phyloP scores from a whole-genome alignment of 92 coral and sea anemone genomes.

The Scolanthus callimorphus region DNA sequence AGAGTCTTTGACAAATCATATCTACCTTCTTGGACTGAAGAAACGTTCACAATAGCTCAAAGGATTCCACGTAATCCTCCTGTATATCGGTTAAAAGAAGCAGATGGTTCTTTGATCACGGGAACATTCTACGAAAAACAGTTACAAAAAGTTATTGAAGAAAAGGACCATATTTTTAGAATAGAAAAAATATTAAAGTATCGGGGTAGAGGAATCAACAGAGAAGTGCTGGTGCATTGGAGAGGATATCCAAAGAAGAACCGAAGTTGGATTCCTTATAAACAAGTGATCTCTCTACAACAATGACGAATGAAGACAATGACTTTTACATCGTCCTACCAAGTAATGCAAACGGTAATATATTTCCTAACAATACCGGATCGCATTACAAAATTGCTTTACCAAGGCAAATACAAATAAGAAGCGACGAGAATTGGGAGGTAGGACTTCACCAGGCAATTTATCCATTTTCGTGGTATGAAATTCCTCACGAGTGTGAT shows the following conservation, averaged over 20 bases:
- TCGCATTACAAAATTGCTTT: conserved; percentile 24
- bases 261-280: conserved; percentile 29
- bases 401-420: conserved; percentile 25
- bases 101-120: conserved; percentile 4
- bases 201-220: conserved; percentile 9
- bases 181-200: conserved; percentile 22
- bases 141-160: conserved; percentile 9
- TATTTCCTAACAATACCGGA: conserved; percentile 37
- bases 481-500: conserved; percentile 21
- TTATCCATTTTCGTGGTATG: conserved; percentile 38
- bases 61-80: conserved; percentile 25
- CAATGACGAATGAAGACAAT: no score
- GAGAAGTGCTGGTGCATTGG: conserved; percentile 41
- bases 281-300: conserved; percentile 18
- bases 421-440: conserved; percentile 45
- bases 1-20: conserved; percentile 32
- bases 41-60: conserved; percentile 33
- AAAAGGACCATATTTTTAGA: conserved; percentile 13
- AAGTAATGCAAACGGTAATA: conserved; percentile 28
- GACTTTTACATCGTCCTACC: conserved; percentile 43
- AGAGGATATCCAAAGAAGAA: conserved; percentile 23
- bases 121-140: conserved; percentile 34
- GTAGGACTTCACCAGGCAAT: conserved; percentile 23
- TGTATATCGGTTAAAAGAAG: conserved; percentile 27
- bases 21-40: conserved; percentile 39